Conservation (phyloP, 1,140 invertebrate genomes). For the Drosophila bocki region DNA sequence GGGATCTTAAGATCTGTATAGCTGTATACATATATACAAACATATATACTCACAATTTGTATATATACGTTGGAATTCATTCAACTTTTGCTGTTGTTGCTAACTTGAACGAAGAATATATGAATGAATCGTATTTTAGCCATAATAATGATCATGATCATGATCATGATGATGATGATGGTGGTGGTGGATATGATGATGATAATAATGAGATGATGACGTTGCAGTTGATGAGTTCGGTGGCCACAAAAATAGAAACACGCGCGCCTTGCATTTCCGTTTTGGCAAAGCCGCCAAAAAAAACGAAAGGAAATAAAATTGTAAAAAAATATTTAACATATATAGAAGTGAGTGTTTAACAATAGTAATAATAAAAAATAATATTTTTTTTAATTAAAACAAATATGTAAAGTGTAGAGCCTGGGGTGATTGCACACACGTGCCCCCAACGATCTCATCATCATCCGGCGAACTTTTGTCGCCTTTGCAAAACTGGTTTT, state of each 20-base stretch:
- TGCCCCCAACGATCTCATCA: constrained; percentile 26
- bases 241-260: constrained; percentile 71
- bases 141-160: constrained; percentile 17
- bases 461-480: constrained; percentile 12
- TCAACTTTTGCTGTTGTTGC: constrained; percentile 65
- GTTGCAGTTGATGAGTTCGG: constrained; percentile 52
- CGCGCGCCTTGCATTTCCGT: constrained; percentile 74
- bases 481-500: constrained; percentile 36
- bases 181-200: constrained; percentile 17
- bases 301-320: constrained; percentile 1
- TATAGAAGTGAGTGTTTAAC: neutral
- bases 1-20: constrained; percentile 7
- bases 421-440: constrained; percentile 33
- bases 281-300: constrained; percentile 52
- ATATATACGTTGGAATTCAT: constrained; percentile 61
- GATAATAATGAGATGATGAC: constrained; percentile 26
- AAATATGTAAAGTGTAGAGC: neutral
- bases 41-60: neutral
- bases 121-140: constrained; percentile 55
- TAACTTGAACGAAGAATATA: constrained; percentile 37
- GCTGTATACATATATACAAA: neutral
- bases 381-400: neutral
- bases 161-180: constrained; percentile 14
- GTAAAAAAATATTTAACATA: neutral
- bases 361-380: neutral